Evolutionary conservation across 1,140 invertebrate genomes (phyloP).

Genomic region (Archegozetes longisetosus): DNA sequence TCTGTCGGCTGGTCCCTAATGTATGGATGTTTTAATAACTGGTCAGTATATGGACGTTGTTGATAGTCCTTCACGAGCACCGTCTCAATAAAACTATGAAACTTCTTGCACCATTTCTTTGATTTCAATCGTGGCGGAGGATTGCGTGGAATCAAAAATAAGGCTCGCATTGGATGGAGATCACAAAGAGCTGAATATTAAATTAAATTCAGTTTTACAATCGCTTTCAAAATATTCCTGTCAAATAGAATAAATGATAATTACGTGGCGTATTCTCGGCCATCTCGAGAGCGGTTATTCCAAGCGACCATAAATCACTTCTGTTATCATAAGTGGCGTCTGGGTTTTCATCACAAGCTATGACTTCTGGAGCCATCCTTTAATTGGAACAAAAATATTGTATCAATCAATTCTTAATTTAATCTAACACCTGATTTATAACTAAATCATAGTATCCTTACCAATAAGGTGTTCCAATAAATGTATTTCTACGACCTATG

Average conservation of each 20-base stretch:
- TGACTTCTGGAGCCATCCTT: conserved; percentile 68
- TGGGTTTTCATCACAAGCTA: conserved; percentile 98
- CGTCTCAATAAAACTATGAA: conserved; percentile 75
- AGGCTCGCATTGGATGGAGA: conserved; percentile 96
- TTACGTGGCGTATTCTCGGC: conserved; percentile 89
- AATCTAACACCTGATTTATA: conserved; percentile 2
- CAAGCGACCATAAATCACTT: conserved; percentile 21
- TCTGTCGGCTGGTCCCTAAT: conserved; percentile 96
- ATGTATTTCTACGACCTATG: conserved; percentile 94
- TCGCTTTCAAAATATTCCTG: not conserved
- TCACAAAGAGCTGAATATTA: conserved; percentile 46
- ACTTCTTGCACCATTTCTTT: conserved; percentile 90
- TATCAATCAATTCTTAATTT: not conserved
- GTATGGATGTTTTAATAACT: conserved; percentile 90
- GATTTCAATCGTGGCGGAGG: conserved; percentile 89
- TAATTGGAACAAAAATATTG: conserved; percentile 53
- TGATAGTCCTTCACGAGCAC: conserved; percentile 94
- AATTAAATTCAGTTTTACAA: conserved; percentile 8
- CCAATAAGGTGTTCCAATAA: conserved; percentile 99
- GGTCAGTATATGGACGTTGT: conserved; percentile 92
- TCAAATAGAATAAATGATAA: conserved; percentile 27
- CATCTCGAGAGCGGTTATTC: conserved; percentile 97
- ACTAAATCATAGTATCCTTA: conserved; percentile 29
- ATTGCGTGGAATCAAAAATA: conserved; percentile 96
- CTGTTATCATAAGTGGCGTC: conserved; percentile 99